Evolutionary conservation across 35 echinoderm and acorn worm genomes (phyloP), one percentile per base, ranked within the genome.

Genomic region (Ptychodera flava): DNA sequence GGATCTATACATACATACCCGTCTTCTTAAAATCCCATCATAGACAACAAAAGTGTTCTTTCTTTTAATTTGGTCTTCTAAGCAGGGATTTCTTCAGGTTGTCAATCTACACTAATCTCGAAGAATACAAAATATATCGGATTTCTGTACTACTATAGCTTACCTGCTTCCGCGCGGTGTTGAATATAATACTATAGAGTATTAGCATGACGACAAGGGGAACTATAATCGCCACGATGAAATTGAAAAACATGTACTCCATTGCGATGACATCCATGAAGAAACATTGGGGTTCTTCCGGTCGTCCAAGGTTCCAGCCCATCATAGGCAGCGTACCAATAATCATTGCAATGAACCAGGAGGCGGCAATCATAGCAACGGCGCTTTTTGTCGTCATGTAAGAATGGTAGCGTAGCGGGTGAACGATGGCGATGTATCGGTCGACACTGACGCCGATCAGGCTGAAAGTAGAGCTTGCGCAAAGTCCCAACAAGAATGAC

Each of bases 181-280:
- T 79, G 77, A 88, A 93, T 28, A 93, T 93, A 77, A 90, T 90
- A 28, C 78, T 88, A 36, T 93, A 93, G 1, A 93, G 78, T 28
- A 93, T 85, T 0, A 93, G 15, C 92, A 93, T 93, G 29, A 93
- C 92, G 16, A 86, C 29, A 15, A 93, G 81, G 15, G 92, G 92
- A 22, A 93, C 77, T 36, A 86, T 83, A 31, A 93, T 93, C 22
- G 89, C 92, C 77, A 93, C 52, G 16, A 90, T 75, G 28, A 78
- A 83, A 30, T 93, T 93, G 36, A 93, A 93, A 1, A 86, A 31
- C 92, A 93, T 93, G 77, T 93, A 93, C 1, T 87, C 76, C 88
- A 90, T 89, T 64, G 87, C 88, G 16, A 93, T 93, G n/a, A 93
- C 82, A 0, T 90, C 35, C 83, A 93, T 87, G 34, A 93, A 93